Conservation (phyloP, 1,140 invertebrate genomes). For the Camponotus floridanus region DNA sequence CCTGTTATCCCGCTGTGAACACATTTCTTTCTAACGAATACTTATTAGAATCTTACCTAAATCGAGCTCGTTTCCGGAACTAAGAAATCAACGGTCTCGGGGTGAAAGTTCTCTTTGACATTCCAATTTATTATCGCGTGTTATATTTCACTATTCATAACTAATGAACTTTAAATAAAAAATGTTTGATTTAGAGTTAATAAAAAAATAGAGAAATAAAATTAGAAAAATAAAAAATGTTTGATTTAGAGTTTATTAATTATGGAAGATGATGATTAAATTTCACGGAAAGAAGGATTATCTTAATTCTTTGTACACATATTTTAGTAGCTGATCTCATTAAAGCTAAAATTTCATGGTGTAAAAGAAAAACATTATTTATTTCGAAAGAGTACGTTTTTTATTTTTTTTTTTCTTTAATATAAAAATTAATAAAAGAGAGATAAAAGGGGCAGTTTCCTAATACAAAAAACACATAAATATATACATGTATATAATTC, state of each 20-base stretch:
- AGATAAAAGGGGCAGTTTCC: background rate
- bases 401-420: too few relatives aligned
- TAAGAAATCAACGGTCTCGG: background rate
- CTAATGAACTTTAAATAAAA: background rate
- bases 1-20: too few relatives aligned
- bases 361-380: background rate
- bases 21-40: too few relatives aligned
- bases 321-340: background rate
- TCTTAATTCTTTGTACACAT: background rate
- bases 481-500: background rate
- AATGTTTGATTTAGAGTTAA: background rate
- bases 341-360: background rate
- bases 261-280: background rate
- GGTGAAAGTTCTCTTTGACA: constrained; percentile 69
- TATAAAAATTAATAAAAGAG: background rate
- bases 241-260: background rate
- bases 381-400: background rate
- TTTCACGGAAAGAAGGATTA: constrained; percentile 38
- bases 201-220: too few relatives aligned
- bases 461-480: constrained; percentile 8
- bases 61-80: background rate
- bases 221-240: background rate
- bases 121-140: constrained; percentile 70
- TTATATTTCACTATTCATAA: constrained; percentile 56
- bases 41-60: too few relatives aligned